Percentiles rank a stretch among this genome's conserved stretches.
phyloP scores from a whole-genome alignment of 1,140 invertebrate genomes.

The Monomorium pharaonis region DNA sequence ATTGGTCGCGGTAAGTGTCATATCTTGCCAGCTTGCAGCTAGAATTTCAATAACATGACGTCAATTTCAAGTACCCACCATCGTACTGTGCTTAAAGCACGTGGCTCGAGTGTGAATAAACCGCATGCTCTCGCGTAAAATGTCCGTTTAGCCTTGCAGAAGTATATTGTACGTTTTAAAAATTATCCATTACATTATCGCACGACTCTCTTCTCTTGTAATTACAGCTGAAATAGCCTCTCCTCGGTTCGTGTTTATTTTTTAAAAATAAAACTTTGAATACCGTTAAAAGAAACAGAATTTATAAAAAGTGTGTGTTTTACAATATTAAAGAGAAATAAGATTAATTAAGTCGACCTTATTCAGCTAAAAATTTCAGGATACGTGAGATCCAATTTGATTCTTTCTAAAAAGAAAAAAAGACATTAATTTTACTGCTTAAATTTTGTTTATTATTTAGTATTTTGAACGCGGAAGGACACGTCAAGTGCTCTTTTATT shows the following conservation, averaged over 20 bases:
- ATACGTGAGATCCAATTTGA: no score
- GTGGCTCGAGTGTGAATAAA: neutral
- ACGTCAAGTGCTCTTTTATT: no score
- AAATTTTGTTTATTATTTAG: no score
- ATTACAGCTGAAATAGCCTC: neutral
- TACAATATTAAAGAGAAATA: no score
- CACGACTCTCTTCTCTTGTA: neutral
- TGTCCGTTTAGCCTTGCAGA: neutral
- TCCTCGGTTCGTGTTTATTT: no score
- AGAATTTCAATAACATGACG: conserved; percentile 41
- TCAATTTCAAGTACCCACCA: neutral
- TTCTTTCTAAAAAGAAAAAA: no score
- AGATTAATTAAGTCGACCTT: no score
- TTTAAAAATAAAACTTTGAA: neutral
- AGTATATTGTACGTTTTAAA: neutral
- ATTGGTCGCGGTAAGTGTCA: conserved; percentile 38
- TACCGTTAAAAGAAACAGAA: no score
- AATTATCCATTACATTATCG: neutral
- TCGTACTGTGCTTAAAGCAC: neutral
- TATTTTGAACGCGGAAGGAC: no score
- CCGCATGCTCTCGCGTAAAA: neutral
- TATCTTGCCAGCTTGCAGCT: conserved; percentile 19
- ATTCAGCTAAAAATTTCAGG: no score
- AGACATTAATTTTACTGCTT: no score
- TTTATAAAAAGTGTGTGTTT: no score